phyloP scores from a whole-genome alignment of 2,797 vertebrate genomes.

The Lepilemur septentrionalis region DNA sequence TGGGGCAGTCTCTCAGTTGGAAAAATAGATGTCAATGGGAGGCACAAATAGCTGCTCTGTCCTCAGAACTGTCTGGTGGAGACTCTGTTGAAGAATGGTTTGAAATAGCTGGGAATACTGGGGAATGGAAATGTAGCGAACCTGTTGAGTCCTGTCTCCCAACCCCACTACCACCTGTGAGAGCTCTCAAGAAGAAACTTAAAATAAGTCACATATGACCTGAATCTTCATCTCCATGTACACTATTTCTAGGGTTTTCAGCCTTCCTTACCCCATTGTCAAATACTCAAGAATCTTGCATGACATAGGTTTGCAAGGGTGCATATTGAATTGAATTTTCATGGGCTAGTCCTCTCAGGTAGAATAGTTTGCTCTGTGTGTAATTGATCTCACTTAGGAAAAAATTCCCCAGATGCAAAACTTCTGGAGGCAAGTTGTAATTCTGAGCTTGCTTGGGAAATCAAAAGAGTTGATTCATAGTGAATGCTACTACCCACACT shows the following conservation, averaged over 20 bases:
- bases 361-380: not conserved
- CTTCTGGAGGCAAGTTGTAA: not conserved
- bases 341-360: not conserved
- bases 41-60: slow-evolving; percentile 62
- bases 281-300: not conserved
- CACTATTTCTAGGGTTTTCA: not conserved
- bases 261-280: not conserved
- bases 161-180: not conserved
- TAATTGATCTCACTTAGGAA: not conserved
- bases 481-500: not conserved
- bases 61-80: slow-evolving; percentile 63
- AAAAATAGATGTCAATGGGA: slow-evolving; percentile 72
- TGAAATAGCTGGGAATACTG: slow-evolving; percentile 38
- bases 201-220: not conserved
- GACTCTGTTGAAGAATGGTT: slow-evolving; percentile 36
- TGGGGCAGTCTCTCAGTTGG: slow-evolving; percentile 73
- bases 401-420: not conserved
- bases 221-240: not conserved
- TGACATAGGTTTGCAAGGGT: not conserved
- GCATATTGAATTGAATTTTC: not conserved
- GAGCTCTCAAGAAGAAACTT: slow-evolving; percentile 4
- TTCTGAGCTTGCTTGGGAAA: slow-evolving; percentile 29
- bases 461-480: not conserved
- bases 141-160: not conserved
- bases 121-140: not conserved